Evolutionary conservation across 1,140 invertebrate genomes (phyloP).

Genomic region (Paraescarpia echinospica): DNA sequence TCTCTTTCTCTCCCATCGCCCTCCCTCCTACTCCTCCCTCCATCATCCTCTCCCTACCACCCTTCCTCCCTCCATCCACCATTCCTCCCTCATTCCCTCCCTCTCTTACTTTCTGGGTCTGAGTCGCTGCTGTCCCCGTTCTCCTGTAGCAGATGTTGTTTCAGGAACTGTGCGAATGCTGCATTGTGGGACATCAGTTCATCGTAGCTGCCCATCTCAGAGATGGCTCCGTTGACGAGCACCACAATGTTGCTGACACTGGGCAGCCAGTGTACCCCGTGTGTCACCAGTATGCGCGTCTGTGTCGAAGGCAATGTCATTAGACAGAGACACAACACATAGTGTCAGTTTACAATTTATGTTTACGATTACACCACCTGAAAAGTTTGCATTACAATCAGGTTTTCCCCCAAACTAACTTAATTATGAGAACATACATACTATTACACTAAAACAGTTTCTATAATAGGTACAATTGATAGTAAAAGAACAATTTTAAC

Average conservation of each 20-base stretch:
- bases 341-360: not conserved
- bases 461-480: not conserved
- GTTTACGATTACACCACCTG: not conserved
- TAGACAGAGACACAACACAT: not conserved
- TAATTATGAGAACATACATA: not conserved
- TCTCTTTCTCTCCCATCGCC: too few species aligned
- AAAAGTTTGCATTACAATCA: not conserved
- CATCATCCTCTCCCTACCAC: too few species aligned
- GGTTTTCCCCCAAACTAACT: not conserved
- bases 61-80: too few species aligned
- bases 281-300: conserved; percentile 30
- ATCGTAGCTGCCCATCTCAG: conserved; percentile 41
- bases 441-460: not conserved
- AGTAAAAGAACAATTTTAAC: not conserved
- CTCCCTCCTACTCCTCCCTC: too few species aligned
- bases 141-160: conserved; percentile 21
- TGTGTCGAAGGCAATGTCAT: not conserved
- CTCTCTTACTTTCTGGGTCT: conserved; percentile 18
- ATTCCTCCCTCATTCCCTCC: not conserved
- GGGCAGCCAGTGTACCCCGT: conserved; percentile 26
- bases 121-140: conserved; percentile 3
- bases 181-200: conserved; percentile 26
- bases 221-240: conserved; percentile 20
- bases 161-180: conserved; percentile 29
- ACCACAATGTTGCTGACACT: conserved; percentile 27